Evolutionary conservation across 2,113 vertebrate genomes (phyloP).

Genomic region (Rhadina sibilatrix): DNA sequence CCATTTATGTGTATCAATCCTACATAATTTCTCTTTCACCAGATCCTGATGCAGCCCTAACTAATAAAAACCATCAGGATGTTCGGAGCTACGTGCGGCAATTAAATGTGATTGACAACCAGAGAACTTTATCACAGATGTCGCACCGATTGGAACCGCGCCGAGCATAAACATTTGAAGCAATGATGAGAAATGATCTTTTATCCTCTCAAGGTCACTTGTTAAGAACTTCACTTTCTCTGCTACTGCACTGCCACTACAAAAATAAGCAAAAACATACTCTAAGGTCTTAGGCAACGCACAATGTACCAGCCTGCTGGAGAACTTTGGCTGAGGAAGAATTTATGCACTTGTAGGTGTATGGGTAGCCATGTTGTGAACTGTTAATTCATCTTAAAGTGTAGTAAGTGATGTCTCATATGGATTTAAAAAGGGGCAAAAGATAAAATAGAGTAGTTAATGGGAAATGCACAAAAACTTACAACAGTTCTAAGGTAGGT

Average conservation of each 20-base stretch:
- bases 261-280: constrained; percentile 67
- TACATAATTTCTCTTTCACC: constrained; percentile 53
- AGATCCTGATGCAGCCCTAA: constrained; percentile 88
- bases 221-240: constrained; percentile 68
- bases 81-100: constrained; percentile 91
- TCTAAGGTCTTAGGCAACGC: constrained; percentile 48
- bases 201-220: constrained; percentile 66
- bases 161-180: constrained; percentile 80
- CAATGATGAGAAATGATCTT: constrained; percentile 49
- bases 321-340: constrained; percentile 43
- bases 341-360: constrained; percentile 17
- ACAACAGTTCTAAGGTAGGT: neutral
- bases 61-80: constrained; percentile 93
- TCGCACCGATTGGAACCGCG: constrained; percentile 94
- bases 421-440: neutral
- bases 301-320: constrained; percentile 48
- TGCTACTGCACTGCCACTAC: constrained; percentile 73
- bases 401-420: constrained; percentile 9
- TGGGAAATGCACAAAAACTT: constrained; percentile 24
- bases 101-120: constrained; percentile 97
- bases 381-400: constrained; percentile 8
- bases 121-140: constrained; percentile 95
- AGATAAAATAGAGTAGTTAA: neutral
- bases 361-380: neutral
- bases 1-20: constrained; percentile 50